Conservation (phyloP, 2,797 vertebrate genomes). For the Melanotaenia maccullochi region DNA sequence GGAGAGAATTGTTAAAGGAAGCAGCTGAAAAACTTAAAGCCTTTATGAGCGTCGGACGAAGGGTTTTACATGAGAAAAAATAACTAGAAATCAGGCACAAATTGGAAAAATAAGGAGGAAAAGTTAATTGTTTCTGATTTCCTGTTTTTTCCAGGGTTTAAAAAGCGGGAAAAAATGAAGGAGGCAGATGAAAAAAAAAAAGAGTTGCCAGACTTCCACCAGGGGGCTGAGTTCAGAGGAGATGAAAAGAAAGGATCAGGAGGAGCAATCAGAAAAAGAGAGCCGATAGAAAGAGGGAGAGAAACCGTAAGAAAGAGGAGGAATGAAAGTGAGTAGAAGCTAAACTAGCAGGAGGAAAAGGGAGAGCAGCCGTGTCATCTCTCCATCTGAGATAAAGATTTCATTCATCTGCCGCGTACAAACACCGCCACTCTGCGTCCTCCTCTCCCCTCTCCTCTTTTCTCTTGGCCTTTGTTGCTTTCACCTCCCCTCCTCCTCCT, state of each 20-base stretch:
- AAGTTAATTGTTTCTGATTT: conserved; percentile 28
- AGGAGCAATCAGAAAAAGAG: background rate
- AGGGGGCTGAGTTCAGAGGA: conserved; percentile 53
- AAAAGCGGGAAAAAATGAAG: conserved; percentile 28
- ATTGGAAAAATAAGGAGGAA: background rate
- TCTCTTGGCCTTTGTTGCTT: conserved; percentile 62
- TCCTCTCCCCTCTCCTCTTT: conserved; percentile 29
- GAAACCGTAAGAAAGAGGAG: background rate
- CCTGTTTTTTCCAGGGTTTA: conserved; percentile 26
- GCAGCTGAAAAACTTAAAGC: too few relatives aligned
- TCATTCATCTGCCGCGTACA: conserved; percentile 72
- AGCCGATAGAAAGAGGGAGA: background rate
- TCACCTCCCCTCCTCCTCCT: conserved; percentile 24
- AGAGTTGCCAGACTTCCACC: conserved; percentile 39
- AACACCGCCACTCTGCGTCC: conserved; percentile 58
- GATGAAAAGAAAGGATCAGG: background rate
- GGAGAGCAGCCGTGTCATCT: conserved; percentile 30
- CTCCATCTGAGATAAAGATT: conserved; percentile 71
- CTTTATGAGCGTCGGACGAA: background rate
- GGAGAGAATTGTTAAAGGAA: too few relatives aligned
- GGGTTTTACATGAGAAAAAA: background rate
- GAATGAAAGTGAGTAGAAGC: background rate
- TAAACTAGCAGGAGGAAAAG: background rate
- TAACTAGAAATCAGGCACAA: background rate
- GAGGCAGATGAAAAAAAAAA: background rate